Evolutionary conservation across 2,888 invertebrate genomes (phyloP).

Genomic region (Norana najaformis): DNA sequence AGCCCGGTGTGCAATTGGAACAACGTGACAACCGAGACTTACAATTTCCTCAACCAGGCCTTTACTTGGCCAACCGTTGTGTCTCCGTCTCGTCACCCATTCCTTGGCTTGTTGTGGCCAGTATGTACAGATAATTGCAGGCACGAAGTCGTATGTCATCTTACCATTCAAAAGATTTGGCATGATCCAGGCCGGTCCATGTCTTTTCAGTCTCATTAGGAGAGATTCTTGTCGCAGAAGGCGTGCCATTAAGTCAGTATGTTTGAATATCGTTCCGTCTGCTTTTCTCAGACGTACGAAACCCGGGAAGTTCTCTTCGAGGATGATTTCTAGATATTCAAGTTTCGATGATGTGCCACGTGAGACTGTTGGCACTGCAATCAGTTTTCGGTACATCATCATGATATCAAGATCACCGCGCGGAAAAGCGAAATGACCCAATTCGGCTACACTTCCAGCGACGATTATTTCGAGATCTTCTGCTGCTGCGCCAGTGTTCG

Average conservation of each 20-base stretch:
- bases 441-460: background rate
- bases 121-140: background rate
- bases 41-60: background rate
- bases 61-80: background rate
- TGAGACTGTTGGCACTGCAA: background rate
- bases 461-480: background rate
- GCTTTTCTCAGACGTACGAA: background rate
- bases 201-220: background rate
- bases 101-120: background rate
- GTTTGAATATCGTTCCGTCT: background rate
- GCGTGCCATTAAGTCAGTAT: background rate
- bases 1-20: background rate
- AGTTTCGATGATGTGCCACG: background rate
- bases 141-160: slow-evolving; percentile 10
- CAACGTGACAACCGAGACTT: background rate
- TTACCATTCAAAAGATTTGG: background rate
- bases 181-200: slow-evolving; percentile 9
- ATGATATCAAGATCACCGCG: background rate
- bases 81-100: background rate
- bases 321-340: background rate
- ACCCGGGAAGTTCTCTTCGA: background rate
- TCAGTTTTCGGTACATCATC: background rate
- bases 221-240: background rate
- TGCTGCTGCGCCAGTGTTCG: background rate
- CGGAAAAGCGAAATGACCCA: slow-evolving; percentile 1